Percentiles rank a stretch among this genome's conserved stretches.
Conservation (phyloP, 2,797 vertebrate genomes). For the Momotus momota region DNA sequence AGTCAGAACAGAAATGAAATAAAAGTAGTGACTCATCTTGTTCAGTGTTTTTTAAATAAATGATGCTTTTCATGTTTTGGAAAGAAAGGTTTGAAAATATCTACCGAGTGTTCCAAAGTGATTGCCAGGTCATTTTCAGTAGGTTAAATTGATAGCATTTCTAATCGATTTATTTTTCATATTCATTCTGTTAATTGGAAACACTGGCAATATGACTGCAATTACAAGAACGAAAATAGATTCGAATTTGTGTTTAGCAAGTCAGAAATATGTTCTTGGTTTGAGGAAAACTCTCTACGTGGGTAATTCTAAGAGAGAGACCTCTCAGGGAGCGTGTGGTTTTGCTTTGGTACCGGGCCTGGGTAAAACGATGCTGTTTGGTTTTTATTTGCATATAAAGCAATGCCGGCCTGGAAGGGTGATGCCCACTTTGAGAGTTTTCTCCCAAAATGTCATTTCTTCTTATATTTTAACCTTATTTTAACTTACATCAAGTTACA, state of each 20-base stretch:
- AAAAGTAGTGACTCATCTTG: not conserved
- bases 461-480: not conserved
- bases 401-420: fast-evolving
- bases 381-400: not conserved
- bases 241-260: not conserved
- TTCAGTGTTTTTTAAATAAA: not conserved
- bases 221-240: not conserved
- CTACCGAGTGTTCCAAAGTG: not conserved
- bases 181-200: not conserved
- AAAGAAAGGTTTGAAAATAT: not conserved
- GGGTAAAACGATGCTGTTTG: not conserved
- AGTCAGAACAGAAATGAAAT: not conserved
- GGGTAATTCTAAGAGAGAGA: not conserved
- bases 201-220: not conserved
- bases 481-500: not conserved
- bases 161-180: not conserved
- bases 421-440: not conserved
- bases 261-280: not conserved
- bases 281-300: not conserved
- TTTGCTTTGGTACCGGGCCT: not conserved
- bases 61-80: not conserved
- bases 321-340: not conserved
- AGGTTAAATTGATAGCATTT: not conserved
- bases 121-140: not conserved
- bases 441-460: not conserved